phyloP scores from a whole-genome alignment of 2,888 invertebrate genomes.

The Hirudinaria manillensis region DNA sequence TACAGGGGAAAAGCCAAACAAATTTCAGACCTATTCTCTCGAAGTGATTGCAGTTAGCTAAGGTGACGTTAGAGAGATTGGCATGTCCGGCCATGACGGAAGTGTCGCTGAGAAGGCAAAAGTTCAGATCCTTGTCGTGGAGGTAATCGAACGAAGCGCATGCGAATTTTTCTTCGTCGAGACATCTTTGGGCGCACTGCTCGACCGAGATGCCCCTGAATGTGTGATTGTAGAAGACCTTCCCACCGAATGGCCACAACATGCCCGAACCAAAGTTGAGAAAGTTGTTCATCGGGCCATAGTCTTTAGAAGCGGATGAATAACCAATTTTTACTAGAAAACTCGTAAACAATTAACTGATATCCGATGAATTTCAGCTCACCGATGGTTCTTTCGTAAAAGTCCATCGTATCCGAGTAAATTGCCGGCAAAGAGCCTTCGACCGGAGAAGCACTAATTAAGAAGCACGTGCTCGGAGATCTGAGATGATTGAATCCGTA shows the following conservation, averaged over 20 bases:
- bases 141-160: slow-evolving; percentile 12
- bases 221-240: not conserved
- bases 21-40: not conserved
- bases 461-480: not conserved
- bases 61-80: slow-evolving; percentile 20
- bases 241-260: not conserved
- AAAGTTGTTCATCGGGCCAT: not conserved
- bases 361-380: not conserved
- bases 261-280: not conserved
- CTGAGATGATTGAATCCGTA: slow-evolving; percentile 32
- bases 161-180: not conserved
- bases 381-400: not conserved
- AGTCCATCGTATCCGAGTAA: not conserved
- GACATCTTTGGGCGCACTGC: not conserved
- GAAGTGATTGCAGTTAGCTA: slow-evolving; percentile 15
- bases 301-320: not conserved
- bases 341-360: no score
- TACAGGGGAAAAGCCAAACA: not conserved
- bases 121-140: slow-evolving; percentile 18
- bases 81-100: slow-evolving; percentile 10
- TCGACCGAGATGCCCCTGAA: not conserved
- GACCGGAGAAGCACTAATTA: not conserved
- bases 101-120: slow-evolving; percentile 11
- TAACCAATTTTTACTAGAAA: not conserved
- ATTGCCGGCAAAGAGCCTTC: not conserved